These are phyloP conservation scores for Marronus borbonicus DNA, from an alignment of 2,888 invertebrate species.

Conservation along the genomic window DNA sequence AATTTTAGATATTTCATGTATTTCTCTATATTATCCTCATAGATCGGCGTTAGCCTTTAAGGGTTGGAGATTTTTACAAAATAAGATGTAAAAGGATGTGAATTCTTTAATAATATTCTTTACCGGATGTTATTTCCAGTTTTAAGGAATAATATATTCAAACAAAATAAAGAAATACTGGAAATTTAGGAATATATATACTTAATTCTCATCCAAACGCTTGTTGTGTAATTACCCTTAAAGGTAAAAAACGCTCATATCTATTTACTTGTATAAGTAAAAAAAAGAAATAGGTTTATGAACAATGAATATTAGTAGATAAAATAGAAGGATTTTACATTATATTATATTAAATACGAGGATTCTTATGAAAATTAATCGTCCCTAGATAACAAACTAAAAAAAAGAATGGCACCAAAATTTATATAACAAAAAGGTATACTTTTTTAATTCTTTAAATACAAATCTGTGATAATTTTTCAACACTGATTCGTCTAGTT, in stretches of 20 bases:
- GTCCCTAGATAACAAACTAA: slow-evolving; percentile 2
- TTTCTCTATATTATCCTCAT: too few relatives aligned
- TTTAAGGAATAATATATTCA: too few relatives aligned
- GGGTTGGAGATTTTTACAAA: too few relatives aligned
- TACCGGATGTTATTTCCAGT: too few relatives aligned
- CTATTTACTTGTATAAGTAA: background rate
- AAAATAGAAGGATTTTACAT: slow-evolving; percentile 9
- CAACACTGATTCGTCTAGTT: background rate
- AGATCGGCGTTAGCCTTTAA: too few relatives aligned
- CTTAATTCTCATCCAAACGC: too few relatives aligned
- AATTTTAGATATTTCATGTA: too few relatives aligned
- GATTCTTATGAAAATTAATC: slow-evolving; percentile 34
- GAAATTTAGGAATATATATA: too few relatives aligned
- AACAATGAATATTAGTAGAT: slow-evolving; percentile 8
- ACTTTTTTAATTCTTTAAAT: slow-evolving; percentile 18
- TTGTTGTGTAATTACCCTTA: too few relatives aligned
- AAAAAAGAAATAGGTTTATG: background rate
- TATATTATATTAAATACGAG: slow-evolving; percentile 13
- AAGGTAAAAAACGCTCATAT: background rate
- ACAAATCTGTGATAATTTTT: slow-evolving; percentile 42
- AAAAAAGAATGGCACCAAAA: slow-evolving; percentile 15
- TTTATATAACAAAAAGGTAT: background rate
- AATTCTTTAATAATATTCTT: too few relatives aligned
- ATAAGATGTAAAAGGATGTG: too few relatives aligned
- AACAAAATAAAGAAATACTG: too few relatives aligned